Evolutionary conservation across 1,140 invertebrate species (phyloP), one percentile per base, ranked within the genome.

Genomic region (Idris sp.): DNA sequence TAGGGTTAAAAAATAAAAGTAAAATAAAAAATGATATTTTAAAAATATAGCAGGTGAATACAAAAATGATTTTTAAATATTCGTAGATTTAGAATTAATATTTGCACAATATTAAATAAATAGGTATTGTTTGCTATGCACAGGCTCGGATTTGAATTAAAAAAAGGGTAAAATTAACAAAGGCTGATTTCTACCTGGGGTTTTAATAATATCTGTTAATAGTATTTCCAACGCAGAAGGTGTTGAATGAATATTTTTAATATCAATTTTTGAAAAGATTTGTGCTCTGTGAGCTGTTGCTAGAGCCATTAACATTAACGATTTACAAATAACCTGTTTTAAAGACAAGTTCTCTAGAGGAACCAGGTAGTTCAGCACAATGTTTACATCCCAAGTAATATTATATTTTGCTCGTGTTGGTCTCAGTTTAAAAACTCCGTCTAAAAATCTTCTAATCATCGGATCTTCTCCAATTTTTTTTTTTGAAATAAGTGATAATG

Each of bases 231-330:
- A 14, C 0, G 13, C n/a, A 13, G 10, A 35, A 8, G 6, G 0
- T 2, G 15, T 36, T 43, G n/a, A n/a, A 2, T 16, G 8, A 38
- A 76, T 44, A 61, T 76, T 64, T 1, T 53, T 30, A 22, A 79
- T 51, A 6, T 68, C 72, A n/a, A 81, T 76, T 9, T 53, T 43
- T 9, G 65, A 44, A 4, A 80, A 65, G 1, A 77, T 79, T 48
- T 81, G 78, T 1, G 58, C 48, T 41, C 76, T 38, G 6, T 77
- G 74, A n/a, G 56, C 74, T 11, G 79, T 78, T 33, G 30, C 38
- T 28, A 81, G 46, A 4, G 78, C 79, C 14, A 81, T 28, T 7
- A 81, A 22, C 33, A 65, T 75, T 5, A 76, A 38, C 2, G 64
- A 26, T 11, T 79, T 80, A 19, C 68, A 54, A 18, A 65, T 41